Evolutionary conservation across 2,888 invertebrate species (phyloP).

Genomic region (Drosophila gaucha): DNA sequence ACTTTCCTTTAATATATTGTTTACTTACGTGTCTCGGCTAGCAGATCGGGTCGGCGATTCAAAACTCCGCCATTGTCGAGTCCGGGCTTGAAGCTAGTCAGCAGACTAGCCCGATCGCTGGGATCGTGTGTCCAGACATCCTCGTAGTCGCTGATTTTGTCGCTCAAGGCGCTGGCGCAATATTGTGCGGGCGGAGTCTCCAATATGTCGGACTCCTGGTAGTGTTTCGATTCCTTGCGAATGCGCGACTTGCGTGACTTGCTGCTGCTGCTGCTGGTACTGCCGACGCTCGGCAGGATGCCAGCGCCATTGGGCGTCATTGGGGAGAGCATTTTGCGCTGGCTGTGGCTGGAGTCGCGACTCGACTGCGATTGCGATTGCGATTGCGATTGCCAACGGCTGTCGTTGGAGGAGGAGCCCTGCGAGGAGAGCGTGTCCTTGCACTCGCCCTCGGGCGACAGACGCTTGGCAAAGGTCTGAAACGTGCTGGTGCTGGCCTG

Average conservation of each 20-base stretch:
- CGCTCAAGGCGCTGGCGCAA: slow-evolving; percentile 93
- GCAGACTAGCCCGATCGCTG: slow-evolving; percentile 86
- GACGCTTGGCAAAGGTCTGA: slow-evolving; percentile 89
- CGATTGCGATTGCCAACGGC: slow-evolving; percentile 84
- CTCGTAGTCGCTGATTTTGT: slow-evolving; percentile 97
- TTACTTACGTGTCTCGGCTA: slow-evolving; percentile 86
- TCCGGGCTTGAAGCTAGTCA: slow-evolving; percentile 83
- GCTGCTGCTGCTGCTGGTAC: slow-evolving; percentile 54
- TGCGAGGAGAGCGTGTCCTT: slow-evolving; percentile 88
- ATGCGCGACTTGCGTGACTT: slow-evolving; percentile 85
- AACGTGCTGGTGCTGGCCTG: slow-evolving; percentile 81
- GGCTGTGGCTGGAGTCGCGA: slow-evolving; percentile 86
- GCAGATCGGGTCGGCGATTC: slow-evolving; percentile 86
- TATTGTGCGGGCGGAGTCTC: slow-evolving; percentile 94
- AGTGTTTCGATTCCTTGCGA: slow-evolving; percentile 88
- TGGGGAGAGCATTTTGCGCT: slow-evolving; percentile 85
- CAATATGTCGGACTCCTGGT: slow-evolving; percentile 93
- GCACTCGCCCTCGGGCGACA: slow-evolving; percentile 89
- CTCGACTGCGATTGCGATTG: slow-evolving; percentile 84
- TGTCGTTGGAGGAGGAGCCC: slow-evolving; percentile 85
- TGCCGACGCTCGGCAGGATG: slow-evolving; percentile 80
- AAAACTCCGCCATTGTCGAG: slow-evolving; percentile 71
- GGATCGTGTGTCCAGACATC: slow-evolving; percentile 94
- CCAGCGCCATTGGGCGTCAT: slow-evolving; percentile 83
- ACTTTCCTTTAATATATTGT: no score